Evolutionary conservation across 2,888 invertebrate species (phyloP).

Genomic region (Phyto melanocephala): DNA sequence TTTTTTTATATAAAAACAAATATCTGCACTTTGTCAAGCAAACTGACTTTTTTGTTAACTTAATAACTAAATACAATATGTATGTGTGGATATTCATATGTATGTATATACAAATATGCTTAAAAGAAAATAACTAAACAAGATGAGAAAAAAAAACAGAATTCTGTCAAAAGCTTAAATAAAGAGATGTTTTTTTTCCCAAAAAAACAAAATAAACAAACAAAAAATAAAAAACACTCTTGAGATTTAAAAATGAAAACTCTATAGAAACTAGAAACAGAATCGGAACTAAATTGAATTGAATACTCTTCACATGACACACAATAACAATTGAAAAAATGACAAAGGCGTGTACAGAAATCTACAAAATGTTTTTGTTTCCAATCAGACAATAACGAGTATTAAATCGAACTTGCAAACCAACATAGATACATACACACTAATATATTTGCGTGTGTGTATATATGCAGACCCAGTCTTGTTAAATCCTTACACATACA

Average conservation of each 20-base stretch:
- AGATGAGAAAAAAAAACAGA: neutral
- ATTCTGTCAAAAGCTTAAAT: slow-evolving; percentile 13
- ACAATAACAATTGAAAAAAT: slow-evolving; percentile 47
- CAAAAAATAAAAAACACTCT: slow-evolving; percentile 8
- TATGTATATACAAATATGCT: neutral
- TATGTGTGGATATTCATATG: neutral
- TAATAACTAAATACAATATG: neutral
- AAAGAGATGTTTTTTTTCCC: slow-evolving; percentile 30
- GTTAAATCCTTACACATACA: too few species aligned
- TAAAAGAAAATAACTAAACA: neutral
- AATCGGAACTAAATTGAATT: slow-evolving; percentile 39
- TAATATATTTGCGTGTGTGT: neutral
- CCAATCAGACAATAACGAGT: slow-evolving; percentile 22
- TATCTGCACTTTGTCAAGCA: neutral
- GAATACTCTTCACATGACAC: slow-evolving; percentile 49
- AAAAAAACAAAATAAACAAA: too few species aligned
- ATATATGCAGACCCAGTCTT: neutral
- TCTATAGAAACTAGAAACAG: slow-evolving; percentile 24
- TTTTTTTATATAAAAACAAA: neutral
- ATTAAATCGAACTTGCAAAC: neutral
- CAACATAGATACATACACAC: neutral
- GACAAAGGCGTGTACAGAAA: slow-evolving; percentile 33
- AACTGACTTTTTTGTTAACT: neutral
- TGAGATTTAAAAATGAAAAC: slow-evolving; percentile 34
- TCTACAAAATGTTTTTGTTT: slow-evolving; percentile 51